Evolutionary conservation across 2,113 vertebrate genomes (phyloP), one percentile per base, ranked within the genome.

Genomic region (Cardinalis cardinalis): DNA sequence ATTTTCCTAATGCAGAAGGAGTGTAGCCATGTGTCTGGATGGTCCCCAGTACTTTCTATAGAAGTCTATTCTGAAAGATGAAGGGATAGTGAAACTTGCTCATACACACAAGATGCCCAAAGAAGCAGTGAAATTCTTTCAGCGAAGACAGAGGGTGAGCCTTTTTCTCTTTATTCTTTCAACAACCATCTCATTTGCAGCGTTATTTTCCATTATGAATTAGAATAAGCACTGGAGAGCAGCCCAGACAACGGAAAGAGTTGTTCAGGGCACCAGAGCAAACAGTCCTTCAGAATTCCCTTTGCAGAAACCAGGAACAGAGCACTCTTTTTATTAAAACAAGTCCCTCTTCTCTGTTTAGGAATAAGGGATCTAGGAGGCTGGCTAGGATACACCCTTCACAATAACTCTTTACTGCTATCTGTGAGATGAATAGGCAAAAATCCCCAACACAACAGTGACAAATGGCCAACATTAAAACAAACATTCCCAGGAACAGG

Each of bases 201-300:
- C 4, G 2, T 56, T 94, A 92, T 84, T 88, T 90, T 87, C 70
- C 80, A 63, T 73, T 88, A 88, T 51, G 58, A 93, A 87, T 75
- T 86, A 75, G 53, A 89, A 72, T 31, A 86, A 84, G 73, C 72
- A 68, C 70, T 83, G 86, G 86, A 93, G 61, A 91, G 53, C 52
- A 64, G 83, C 86, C 83, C 88, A 90, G 73, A 86, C 58, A 92
- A 93, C 5, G 14, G 80, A 78, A 87, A 43, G 41, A 71, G 61
- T 72, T 88, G 73, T 91, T 86, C 88, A 90, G 86, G 41, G 46
- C 66, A 88, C n/a, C 66, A 90, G 84, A 87, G 85, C 78, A 89
- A 90, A 82, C 41, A 87, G 73, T 53, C 76, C 66, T 94, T 74
- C 73, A 84, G 69, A 96, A 81, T 64, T 87, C 88, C 65, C 79